Base-by-base conservation (phyloP, 2,113 vertebrate genomes). In the Tetraodon nigroviridis region DNA sequence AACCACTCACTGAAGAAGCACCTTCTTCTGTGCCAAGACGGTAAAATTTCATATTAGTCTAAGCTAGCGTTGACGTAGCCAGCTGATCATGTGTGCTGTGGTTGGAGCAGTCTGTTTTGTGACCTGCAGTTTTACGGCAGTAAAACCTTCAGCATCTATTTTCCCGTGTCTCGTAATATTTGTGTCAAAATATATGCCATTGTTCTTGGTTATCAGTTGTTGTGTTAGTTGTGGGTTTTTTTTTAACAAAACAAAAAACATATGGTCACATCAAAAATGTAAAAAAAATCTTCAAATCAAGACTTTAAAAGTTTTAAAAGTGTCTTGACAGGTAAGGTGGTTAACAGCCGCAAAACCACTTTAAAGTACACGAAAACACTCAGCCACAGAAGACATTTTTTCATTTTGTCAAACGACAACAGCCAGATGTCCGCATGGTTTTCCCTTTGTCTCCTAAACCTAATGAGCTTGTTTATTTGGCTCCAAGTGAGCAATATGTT, bases 401-500 rank as follows among this genome's bases (percentile, higher is more conserved):
- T 24, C 58, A 66, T 70, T 63, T 51, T 44, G 46, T 72, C 53
- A 60, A 51, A 71, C 54, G 37, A 64, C 69, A 83, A 81, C 75
- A 79, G 64, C 58, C 55, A 58, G 56, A 76, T 62, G 64, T 59
- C 5, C 16, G 62, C 49, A 58, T 49, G 1, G 49, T 55, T 65
- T 58, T 58, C 50, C 66, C 55, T 72, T 66, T 40, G 65, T 76
- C 46, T 67, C 56, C 24, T 17, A 14, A 5, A 68, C 44, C 51
- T 12, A 37, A 51, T 13, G 2, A 51, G 67, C 64, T 40, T 61
- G 71, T 72, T 77, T 73, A 67, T 57, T 20, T 55, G 75, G 79
- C 62, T 13, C 53, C 61, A 80, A 80, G 84, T 77, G 82, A 82
- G 65, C 5, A 14, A 72, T 75, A 58, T 47, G 72, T 80, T 27